Evolutionary conservation across 2,888 invertebrate species (phyloP), one percentile per base, ranked within the genome.

Genomic region (Amblyjoppa fuscipennis): DNA sequence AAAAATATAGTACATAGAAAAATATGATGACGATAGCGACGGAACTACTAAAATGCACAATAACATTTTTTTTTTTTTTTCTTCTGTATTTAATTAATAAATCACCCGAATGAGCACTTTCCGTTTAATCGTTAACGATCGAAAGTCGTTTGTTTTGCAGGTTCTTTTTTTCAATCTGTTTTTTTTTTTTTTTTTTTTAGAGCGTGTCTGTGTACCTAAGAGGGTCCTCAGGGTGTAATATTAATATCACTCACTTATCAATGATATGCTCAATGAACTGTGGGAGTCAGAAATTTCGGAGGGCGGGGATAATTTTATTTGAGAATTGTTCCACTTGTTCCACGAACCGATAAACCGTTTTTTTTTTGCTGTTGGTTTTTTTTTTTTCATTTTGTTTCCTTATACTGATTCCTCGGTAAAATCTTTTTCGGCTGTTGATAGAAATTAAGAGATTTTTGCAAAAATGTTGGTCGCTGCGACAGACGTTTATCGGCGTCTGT

Each of bases 211-310:
- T 81, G 75, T 84, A 81, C 79, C 84, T 85, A 83, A 84, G 74
- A 83, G 87, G 84, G 83, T 88, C 80, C 82, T 89, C 84, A 81
- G 86, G 83, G 81, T 89, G 89, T 86, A 88, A 89, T 87, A 89
- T 89, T 89, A 90, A 87, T 91, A 91, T 92, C 89, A 90, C 87
- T 89, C 89, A 91, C 88, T 91, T 89, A 91, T 84, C 89, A 90
- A 91, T 92, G 90, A 92, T 91, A 92, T 92, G 92, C 92, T 90
- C 88, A 81, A 89, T 91, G 88, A 91, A 89, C 88, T 88, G 88
- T 89, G 76, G 87, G 83, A 84, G 66, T 87, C 76, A 73, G 73
- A 88, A 87, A 71, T 82, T 83, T 45, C 69, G 69, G 56, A 80
- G 53, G 16, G 49, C 74, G 69, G 80, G 68, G 68, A 41, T 56